Evolutionary conservation across 2,888 invertebrate species (phyloP), one percentile per base, ranked within the genome.

Genomic region (Andrena bucephala): DNA sequence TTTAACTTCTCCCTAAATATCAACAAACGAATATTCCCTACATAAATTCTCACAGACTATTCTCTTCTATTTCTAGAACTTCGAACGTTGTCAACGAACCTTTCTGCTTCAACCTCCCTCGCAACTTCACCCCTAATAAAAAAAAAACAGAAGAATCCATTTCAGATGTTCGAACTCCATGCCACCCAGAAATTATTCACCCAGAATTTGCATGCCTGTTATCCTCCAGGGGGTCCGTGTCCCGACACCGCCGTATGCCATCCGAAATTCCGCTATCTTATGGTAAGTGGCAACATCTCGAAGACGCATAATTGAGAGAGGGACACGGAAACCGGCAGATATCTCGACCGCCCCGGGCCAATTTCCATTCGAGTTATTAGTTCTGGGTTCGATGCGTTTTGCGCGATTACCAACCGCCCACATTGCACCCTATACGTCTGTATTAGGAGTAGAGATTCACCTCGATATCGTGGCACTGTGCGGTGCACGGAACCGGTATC

Each of bases 361-460:
- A 90, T 90, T 90, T 88, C 90, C 90, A 90, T 84, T 70, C 77
- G 85, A 89, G 85, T 90, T 89, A 90, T 89, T 90, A 89, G 87
- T 86, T 86, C 77, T 81, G 54, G 82, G 86, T 84, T 76, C 72
- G 74, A 76, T 68, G 81, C 75, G 68, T 67, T 68, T 57, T 74
- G 75, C 81, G 57, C 42, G 70, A 68, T 59, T 72, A 60, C 59
- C 57, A 24, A 57, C 57, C 42, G 31, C 33, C 20, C 69, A 54
- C 62, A 67, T 67, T 71, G 33, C 59, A 72, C 59, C 54, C 52
- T 54, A 31, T 67, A 33, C 72, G 81, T 72, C 81, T 81, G 82
- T 82, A n/a, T 48, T 42, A 29, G n/a, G 50, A 48, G 24, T 36
- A 52, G 5, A 72, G 80, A 81, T 81, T 54, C 73, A 8, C 13